These are phyloP conservation scores for Eidolon helvum DNA, from an alignment of 2,113 vertebrate species.

Conservation along the genomic window DNA sequence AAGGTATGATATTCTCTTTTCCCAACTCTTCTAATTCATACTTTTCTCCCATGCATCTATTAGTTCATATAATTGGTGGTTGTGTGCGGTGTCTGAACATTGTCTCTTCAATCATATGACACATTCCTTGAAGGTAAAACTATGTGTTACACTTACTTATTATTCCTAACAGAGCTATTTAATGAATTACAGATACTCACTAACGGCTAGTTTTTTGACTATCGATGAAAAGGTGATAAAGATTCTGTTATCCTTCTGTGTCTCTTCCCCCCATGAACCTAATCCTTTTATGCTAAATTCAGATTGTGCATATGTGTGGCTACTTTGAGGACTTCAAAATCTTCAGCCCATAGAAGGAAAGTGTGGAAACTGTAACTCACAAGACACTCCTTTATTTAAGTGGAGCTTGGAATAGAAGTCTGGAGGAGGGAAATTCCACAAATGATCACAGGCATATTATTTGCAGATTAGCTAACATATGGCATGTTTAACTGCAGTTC, in stretches of 20 bases:
- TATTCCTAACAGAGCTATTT: background rate
- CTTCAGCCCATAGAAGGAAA: background rate
- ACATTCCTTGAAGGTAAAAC: background rate
- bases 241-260: background rate
- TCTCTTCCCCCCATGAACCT: background rate
- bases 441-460: slow-evolving; percentile 75
- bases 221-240: background rate
- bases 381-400: slow-evolving; percentile 68
- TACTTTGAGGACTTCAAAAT: background rate
- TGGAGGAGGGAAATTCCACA: slow-evolving; percentile 83
- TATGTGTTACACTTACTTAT: background rate
- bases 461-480: slow-evolving; percentile 79
- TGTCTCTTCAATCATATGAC: background rate
- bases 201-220: background rate
- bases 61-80: background rate
- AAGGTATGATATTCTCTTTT: background rate
- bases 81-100: background rate
- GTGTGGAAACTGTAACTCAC: slow-evolving; percentile 26
- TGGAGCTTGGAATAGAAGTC: slow-evolving; percentile 80
- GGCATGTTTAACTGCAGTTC: slow-evolving; percentile 72
- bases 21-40: background rate
- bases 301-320: background rate
- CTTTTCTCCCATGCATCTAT: background rate
- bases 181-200: background rate
- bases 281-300: background rate